Conservation (phyloP, 2,888 invertebrate species). For the Pelosia muscerda region DNA sequence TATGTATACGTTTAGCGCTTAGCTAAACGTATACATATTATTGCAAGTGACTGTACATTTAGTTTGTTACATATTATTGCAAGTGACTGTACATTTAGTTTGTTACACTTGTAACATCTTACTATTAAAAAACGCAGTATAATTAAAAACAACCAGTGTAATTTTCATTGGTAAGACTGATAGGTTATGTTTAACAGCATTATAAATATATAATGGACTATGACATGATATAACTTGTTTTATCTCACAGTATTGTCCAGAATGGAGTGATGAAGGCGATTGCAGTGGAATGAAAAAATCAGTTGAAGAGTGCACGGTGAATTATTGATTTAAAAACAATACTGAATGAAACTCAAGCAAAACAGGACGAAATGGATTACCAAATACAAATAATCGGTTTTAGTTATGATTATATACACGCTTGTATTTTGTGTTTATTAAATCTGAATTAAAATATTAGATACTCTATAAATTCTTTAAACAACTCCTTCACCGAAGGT, state of each 20-base stretch:
- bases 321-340: background rate
- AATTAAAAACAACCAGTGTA: no score
- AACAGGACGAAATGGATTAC: constrained; percentile 6
- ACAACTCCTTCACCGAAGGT: no score
- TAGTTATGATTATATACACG: background rate
- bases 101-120: no score
- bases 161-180: no score
- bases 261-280: constrained; percentile 25
- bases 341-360: background rate
- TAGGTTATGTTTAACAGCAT: no score
- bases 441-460: background rate
- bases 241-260: constrained; percentile 29
- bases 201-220: no score
- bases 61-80: no score
- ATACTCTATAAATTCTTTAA: background rate
- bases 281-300: constrained; percentile 25
- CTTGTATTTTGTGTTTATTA: background rate
- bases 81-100: no score
- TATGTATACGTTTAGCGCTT: no score
- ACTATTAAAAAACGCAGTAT: no score
- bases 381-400: background rate
- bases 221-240: background rate
- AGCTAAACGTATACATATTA: no score
- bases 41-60: no score
- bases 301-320: constrained; percentile 6